A percentile compares a stretch with the other conserved stretches of the same genome.
These are phyloP conservation scores for Adelphocoris suturalis DNA, from an alignment of 2,888 invertebrate species.

Conservation along the genomic window DNA sequence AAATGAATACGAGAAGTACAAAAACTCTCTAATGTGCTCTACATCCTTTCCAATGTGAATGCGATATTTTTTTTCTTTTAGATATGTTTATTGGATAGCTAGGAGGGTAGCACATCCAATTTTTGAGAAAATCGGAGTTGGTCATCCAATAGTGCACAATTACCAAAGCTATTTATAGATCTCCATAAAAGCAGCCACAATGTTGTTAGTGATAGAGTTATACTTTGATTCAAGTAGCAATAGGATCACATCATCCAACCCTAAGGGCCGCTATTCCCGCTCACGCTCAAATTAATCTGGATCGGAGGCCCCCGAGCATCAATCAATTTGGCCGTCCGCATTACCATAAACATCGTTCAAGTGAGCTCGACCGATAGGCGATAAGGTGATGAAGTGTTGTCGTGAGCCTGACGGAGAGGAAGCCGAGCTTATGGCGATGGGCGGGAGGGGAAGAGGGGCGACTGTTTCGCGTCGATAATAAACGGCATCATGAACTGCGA, in stretches of 20 bases:
- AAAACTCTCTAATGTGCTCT: too few relatives aligned
- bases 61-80: too few relatives aligned
- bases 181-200: too few relatives aligned
- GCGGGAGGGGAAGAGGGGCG: neutral
- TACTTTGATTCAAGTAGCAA: slow-evolving; percentile 19
- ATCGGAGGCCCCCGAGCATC: neutral
- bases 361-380: slow-evolving; percentile 39
- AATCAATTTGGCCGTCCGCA: neutral
- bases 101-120: too few relatives aligned
- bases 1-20: too few relatives aligned
- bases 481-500: slow-evolving; percentile 2
- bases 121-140: too few relatives aligned
- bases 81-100: too few relatives aligned
- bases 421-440: neutral
- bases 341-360: slow-evolving; percentile 38
- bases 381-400: slow-evolving; percentile 64
- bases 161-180: too few relatives aligned
- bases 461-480: slow-evolving; percentile 7
- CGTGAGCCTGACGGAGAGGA: neutral
- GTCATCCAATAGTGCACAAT: too few relatives aligned
- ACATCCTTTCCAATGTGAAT: too few relatives aligned
- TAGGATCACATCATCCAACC: neutral
- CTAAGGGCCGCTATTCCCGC: neutral
- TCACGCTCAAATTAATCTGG: slow-evolving; percentile 19
- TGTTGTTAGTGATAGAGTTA: neutral